phyloP scores from a whole-genome alignment of 2,797 vertebrate species.

The Masticophis lateralis region DNA sequence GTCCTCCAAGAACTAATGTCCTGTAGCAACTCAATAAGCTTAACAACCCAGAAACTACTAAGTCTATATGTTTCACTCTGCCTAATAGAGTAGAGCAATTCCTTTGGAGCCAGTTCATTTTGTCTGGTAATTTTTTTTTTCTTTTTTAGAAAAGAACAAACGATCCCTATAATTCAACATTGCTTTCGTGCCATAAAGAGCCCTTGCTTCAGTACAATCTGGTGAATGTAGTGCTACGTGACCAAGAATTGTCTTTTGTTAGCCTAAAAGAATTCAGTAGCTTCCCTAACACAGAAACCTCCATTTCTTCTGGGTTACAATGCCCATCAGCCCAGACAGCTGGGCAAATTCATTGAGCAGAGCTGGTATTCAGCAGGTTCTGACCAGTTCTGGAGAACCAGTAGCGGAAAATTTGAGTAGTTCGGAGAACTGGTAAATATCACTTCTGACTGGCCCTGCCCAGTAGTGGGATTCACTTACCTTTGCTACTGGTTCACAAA shows the following conservation, averaged over 20 bases:
- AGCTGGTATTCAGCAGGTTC: too few relatives aligned
- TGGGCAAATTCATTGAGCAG: not conserved
- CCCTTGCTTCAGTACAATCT: not conserved
- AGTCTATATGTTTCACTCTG: conserved; percentile 2
- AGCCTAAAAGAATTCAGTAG: not conserved
- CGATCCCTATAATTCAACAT: not conserved
- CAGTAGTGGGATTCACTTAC: too few relatives aligned
- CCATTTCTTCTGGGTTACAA: not conserved
- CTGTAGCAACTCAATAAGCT: conserved; percentile 13
- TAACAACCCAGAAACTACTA: conserved; percentile 12
- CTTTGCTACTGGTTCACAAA: too few relatives aligned
- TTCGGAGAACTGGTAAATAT: too few relatives aligned
- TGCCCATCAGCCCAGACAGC: not conserved
- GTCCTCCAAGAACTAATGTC: not conserved
- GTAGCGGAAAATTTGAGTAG: too few relatives aligned
- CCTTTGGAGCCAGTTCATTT: not conserved
- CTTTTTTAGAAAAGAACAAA: not conserved
- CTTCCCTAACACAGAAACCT: not conserved
- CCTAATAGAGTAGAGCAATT: conserved; percentile 2
- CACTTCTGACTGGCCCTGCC: too few relatives aligned
- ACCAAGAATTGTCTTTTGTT: not conserved
- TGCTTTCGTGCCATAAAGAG: conserved; percentile 6
- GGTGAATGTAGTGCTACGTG: not conserved
- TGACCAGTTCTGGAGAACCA: too few relatives aligned
- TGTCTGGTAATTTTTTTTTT: not conserved